Evolutionary conservation across 2,797 vertebrate species (phyloP).

Genomic region (Muscicapa striata): DNA sequence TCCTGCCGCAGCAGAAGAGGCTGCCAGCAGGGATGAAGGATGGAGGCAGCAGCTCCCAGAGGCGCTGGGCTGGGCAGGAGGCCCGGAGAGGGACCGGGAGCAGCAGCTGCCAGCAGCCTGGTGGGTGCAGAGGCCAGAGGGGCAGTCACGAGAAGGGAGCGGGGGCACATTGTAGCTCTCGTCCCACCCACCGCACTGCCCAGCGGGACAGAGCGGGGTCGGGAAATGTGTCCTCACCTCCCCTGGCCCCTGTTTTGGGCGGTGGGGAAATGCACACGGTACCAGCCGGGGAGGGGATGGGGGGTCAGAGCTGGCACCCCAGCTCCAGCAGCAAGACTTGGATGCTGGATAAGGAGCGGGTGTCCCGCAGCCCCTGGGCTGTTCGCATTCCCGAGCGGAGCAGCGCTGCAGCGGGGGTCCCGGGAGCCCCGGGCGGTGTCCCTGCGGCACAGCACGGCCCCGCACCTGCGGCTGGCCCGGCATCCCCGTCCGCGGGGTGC

Average conservation of each 20-base stretch:
- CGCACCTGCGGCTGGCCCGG: neutral
- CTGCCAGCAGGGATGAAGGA: neutral
- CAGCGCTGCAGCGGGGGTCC: neutral
- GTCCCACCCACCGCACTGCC: neutral
- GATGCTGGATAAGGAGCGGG: neutral
- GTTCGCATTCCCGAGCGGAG: neutral
- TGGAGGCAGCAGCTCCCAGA: neutral
- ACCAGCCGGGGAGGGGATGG: rapidly evolving
- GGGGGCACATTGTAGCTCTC: neutral
- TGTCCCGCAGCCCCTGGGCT: neutral
- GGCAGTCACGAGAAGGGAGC: neutral
- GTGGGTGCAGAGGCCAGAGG: neutral
- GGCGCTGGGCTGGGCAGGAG: neutral
- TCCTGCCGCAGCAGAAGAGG: neutral
- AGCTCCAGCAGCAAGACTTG: neutral
- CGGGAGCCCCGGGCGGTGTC: neutral
- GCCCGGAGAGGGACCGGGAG: neutral
- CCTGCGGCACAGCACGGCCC: neutral
- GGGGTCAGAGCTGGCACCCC: neutral
- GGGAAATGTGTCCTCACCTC: neutral
- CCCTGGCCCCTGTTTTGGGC: neutral
- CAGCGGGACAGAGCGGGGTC: neutral
- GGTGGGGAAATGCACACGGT: too few relatives aligned
- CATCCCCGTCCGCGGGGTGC: neutral
- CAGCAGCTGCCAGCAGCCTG: neutral